Evolutionary conservation across 2,888 invertebrate genomes (phyloP).

Genomic region (Perizoma affinitatum): DNA sequence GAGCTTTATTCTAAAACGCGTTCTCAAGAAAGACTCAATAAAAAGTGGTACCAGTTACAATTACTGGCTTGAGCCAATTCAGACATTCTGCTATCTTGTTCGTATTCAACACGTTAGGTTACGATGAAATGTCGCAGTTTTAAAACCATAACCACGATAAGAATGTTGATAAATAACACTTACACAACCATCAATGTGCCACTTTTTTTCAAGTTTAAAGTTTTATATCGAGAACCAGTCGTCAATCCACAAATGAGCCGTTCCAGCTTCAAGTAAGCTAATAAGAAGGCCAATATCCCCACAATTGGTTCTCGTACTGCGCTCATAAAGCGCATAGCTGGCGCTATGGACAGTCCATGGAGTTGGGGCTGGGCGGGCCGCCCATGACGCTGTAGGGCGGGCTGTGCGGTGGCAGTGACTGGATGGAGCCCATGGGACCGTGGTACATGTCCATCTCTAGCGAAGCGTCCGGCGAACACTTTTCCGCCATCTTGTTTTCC

Average conservation of each 20-base stretch:
- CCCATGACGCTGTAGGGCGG: conserved; percentile 88
- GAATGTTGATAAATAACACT: conserved; percentile 24
- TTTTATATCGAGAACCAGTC: conserved; percentile 16
- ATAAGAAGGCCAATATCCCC: conserved; percentile 26
- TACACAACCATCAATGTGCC: conserved; percentile 30
- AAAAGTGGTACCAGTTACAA: not conserved
- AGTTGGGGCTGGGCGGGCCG: conserved; percentile 87
- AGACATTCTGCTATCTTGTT: not conserved
- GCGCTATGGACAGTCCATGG: conserved; percentile 89
- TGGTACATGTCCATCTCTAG: conserved; percentile 86
- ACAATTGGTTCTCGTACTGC: conserved; percentile 37
- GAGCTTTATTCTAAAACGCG: not conserved
- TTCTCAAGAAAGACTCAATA: not conserved
- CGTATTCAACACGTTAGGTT: conserved; percentile 1
- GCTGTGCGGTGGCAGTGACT: conserved; percentile 88
- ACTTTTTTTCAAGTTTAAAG: conserved; percentile 21
- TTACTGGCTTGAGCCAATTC: not conserved
- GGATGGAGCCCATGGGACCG: conserved; percentile 86
- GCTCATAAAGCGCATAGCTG: conserved; percentile 75
- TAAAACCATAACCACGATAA: conserved; percentile 16
- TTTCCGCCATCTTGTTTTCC: conserved; percentile 89
- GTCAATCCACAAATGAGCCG: conserved; percentile 7
- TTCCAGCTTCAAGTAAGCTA: conserved; percentile 14
- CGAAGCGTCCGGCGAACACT: conserved; percentile 86
- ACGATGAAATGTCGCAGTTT: conserved; percentile 5